These are phyloP conservation scores for Darevskia mixta DNA, from an alignment of 2,797 vertebrate genomes.

Conservation along the genomic window DNA sequence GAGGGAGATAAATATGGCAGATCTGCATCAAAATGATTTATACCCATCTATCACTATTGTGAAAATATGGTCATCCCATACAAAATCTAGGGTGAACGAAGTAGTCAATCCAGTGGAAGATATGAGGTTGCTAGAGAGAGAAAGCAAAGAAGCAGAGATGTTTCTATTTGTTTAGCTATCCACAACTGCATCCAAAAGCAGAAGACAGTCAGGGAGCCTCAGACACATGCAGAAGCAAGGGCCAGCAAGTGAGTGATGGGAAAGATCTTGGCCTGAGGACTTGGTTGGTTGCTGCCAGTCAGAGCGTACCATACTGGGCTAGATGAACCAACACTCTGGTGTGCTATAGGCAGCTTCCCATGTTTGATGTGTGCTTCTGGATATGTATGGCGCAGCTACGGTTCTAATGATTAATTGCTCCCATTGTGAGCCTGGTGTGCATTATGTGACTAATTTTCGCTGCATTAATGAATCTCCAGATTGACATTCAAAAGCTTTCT, in stretches of 20 bases:
- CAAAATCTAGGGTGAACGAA: no score
- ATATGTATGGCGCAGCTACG: background rate
- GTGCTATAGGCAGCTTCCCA: background rate
- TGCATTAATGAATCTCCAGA: background rate
- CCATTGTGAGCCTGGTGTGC: background rate
- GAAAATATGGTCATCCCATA: no score
- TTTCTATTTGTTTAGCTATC: no score
- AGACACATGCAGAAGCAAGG: no score
- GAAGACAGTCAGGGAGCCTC: no score
- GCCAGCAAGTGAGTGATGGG: background rate
- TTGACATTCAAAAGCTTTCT: background rate
- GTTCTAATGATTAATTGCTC: constrained; percentile 15
- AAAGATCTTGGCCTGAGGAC: background rate
- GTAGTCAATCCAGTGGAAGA: no score
- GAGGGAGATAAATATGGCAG: no score
- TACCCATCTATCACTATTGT: no score
- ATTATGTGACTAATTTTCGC: background rate
- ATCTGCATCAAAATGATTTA: no score
- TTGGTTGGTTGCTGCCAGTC: background rate
- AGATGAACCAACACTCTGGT: background rate
- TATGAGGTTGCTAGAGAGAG: no score
- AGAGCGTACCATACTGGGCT: background rate
- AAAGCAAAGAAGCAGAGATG: no score
- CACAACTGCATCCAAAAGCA: no score
- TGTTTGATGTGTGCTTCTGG: background rate